These are phyloP conservation scores for Macaria notata DNA, from an alignment of 2,888 invertebrate genomes.

Conservation along the genomic window DNA sequence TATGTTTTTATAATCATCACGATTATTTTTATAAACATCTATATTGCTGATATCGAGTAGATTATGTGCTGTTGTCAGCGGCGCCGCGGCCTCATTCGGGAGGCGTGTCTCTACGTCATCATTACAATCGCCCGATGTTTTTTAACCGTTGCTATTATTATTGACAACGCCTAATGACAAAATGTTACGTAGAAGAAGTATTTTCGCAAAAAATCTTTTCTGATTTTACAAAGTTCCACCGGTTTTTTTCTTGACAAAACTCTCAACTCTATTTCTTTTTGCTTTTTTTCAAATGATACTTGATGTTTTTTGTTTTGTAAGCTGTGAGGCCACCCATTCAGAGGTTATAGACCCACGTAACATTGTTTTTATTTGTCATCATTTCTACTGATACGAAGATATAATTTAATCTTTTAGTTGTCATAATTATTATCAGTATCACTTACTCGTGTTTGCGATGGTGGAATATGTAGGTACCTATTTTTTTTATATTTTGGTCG, in stretches of 20 bases:
- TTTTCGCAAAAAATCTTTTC: no score
- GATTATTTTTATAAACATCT: conserved; percentile 5
- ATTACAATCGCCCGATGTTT: conserved; percentile 19
- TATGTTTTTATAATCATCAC: conserved; percentile 4
- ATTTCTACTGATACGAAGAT: conserved; percentile 5
- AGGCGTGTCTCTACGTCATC: conserved; percentile 58
- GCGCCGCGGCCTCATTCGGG: conserved; percentile 37
- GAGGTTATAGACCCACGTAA: conserved; percentile 10
- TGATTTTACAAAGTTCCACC: no score
- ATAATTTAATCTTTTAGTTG: no score
- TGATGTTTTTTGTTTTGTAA: no score
- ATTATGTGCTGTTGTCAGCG: conserved; percentile 26
- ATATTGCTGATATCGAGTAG: conserved; percentile 12
- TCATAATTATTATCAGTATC: conserved; percentile 2
- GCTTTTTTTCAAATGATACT: no score
- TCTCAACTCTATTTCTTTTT: no score
- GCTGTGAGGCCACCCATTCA: background rate
- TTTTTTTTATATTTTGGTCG: background rate
- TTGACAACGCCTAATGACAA: conserved; percentile 16
- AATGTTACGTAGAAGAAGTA: conserved; percentile 10
- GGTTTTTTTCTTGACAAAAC: no score
- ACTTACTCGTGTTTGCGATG: conserved; percentile 1
- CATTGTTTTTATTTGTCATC: conserved; percentile 12
- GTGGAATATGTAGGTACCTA: background rate
- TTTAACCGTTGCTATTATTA: conserved; percentile 25